These are phyloP conservation scores for Parasteatoda lunata DNA, from an alignment of 2,888 invertebrate species.

Conservation along the genomic window DNA sequence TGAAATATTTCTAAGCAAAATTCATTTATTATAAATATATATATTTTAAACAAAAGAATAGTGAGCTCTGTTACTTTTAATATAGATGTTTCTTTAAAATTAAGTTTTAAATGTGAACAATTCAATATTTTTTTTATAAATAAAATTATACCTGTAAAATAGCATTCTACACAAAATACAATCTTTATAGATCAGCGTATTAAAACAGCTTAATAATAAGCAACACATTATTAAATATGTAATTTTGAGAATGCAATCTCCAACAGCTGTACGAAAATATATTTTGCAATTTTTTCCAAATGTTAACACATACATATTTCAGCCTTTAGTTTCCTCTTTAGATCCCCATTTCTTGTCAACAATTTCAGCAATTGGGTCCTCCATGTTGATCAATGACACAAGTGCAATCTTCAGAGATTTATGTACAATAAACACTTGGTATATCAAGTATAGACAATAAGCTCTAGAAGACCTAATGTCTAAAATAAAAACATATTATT, in stretches of 20 bases:
- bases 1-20: too few species aligned
- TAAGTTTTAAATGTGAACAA: too few species aligned
- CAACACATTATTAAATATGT: background rate
- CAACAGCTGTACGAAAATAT: conserved; percentile 60
- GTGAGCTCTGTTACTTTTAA: too few species aligned
- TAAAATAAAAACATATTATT: conserved; percentile 13
- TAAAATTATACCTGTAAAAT: too few species aligned
- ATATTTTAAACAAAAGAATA: too few species aligned
- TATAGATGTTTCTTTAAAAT: too few species aligned
- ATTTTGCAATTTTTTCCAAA: conserved; percentile 10
- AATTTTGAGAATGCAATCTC: conserved; percentile 5
- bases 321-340: background rate
- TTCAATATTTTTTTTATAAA: too few species aligned
- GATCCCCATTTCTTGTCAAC: conserved; percentile 1
- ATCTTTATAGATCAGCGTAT: too few species aligned
- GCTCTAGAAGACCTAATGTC: conserved; percentile 63
- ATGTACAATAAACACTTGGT: conserved; percentile 59
- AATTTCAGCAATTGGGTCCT: conserved; percentile 45
- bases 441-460: conserved; percentile 62
- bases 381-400: conserved; percentile 44
- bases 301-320: background rate
- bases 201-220: too few species aligned
- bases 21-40: too few species aligned
- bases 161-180: too few species aligned
- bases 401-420: conserved; percentile 58